Evolutionary conservation across 2,888 invertebrate species (phyloP).

Genomic region (Crematogaster levior): DNA sequence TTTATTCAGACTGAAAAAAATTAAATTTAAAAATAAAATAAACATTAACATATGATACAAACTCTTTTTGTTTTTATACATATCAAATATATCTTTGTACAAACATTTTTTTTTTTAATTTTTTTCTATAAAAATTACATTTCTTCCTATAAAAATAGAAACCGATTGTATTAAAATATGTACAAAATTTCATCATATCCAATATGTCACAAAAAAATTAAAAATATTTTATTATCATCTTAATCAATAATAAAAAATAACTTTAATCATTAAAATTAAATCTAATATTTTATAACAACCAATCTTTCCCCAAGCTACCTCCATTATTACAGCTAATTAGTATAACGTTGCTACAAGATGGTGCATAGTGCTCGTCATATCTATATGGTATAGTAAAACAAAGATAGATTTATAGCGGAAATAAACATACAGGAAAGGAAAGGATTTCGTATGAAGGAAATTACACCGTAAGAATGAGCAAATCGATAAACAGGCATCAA

Average conservation of each 20-base stretch:
- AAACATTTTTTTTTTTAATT: too few relatives aligned
- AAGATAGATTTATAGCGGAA: constrained; percentile 47
- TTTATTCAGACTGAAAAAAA: not conserved
- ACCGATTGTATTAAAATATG: not conserved
- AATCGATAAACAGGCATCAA: constrained; percentile 19
- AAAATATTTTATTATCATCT: not conserved
- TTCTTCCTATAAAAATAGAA: not conserved
- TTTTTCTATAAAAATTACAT: not conserved
- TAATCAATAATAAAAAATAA: not conserved
- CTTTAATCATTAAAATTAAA: not conserved
- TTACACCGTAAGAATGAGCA: constrained; percentile 24
- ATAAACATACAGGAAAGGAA: constrained; percentile 37
- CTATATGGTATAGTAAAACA: constrained; percentile 16
- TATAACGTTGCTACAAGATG: constrained; percentile 27
- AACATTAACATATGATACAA: not conserved
- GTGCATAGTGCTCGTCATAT: constrained; percentile 39
- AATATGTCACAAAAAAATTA: not conserved
- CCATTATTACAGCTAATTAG: constrained; percentile 34
- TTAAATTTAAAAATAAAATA: constrained; percentile 9
- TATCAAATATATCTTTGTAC: not conserved
- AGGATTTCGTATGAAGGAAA: constrained; percentile 1
- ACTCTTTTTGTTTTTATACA: not conserved
- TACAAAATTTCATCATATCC: not conserved
- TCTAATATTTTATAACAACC: not conserved
- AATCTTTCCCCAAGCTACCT: constrained; percentile 39